Percentiles rank a stretch among this genome's conserved stretches.
These are phyloP conservation scores for Corydoras sp. DNA, from an alignment of 2,113 vertebrate genomes.

Conservation along the genomic window DNA sequence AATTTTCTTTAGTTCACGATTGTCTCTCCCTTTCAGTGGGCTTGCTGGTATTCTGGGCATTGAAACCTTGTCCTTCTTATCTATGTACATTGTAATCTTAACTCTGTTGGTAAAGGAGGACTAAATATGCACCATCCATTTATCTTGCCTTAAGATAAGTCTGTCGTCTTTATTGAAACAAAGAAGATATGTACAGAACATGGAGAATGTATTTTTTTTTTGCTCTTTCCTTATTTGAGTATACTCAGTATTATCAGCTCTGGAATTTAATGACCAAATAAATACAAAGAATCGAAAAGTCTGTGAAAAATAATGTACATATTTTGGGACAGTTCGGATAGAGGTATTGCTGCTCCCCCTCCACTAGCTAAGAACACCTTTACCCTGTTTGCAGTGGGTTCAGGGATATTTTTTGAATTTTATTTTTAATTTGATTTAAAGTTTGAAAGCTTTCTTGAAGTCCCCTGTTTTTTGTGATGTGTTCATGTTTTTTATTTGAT, in stretches of 20 bases:
- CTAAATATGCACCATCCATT: slow-evolving; percentile 12
- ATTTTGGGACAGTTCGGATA: slow-evolving; percentile 41
- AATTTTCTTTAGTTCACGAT: neutral
- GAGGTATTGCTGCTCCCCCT: slow-evolving; percentile 41
- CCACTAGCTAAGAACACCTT: slow-evolving; percentile 26
- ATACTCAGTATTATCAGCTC: slow-evolving; percentile 41
- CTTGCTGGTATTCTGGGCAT: slow-evolving; percentile 30
- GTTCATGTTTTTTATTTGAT: neutral
- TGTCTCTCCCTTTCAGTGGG: slow-evolving; percentile 19
- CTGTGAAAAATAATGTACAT: slow-evolving; percentile 51
- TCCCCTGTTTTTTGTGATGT: neutral
- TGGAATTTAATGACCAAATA: slow-evolving; percentile 63
- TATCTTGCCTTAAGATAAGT: slow-evolving; percentile 18
- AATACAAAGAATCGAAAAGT: slow-evolving; percentile 41
- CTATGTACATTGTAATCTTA: slow-evolving; percentile 12
- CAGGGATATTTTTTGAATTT: slow-evolving; percentile 48
- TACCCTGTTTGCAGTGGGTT: slow-evolving; percentile 54
- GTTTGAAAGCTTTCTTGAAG: slow-evolving; percentile 41
- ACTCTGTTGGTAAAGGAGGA: slow-evolving; percentile 25
- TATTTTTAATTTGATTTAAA: slow-evolving; percentile 41
- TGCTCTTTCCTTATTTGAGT: slow-evolving; percentile 38
- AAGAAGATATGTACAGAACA: slow-evolving; percentile 14
- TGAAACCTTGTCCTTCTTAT: slow-evolving; percentile 10
- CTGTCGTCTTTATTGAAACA: slow-evolving; percentile 27
- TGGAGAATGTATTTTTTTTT: slow-evolving; percentile 24